phyloP scores from a whole-genome alignment of 2,888 invertebrate genomes.

The Caenorhabditis sp. region DNA sequence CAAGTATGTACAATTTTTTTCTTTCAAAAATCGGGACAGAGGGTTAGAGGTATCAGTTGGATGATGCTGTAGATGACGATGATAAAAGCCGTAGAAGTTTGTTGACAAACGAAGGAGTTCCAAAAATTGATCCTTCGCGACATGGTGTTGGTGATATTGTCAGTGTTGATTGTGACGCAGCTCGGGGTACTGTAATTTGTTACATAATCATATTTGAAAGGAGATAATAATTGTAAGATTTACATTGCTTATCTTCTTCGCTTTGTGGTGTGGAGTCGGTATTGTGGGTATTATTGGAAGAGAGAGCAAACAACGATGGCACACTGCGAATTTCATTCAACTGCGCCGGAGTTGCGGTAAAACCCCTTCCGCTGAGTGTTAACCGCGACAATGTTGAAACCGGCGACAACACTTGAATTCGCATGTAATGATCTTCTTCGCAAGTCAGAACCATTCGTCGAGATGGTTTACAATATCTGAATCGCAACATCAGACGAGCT shows the following conservation, averaged over 20 bases:
- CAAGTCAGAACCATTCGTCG: slow-evolving; percentile 35
- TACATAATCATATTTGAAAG: too few species aligned
- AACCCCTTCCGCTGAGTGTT: slow-evolving; percentile 10
- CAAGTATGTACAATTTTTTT: slow-evolving; percentile 1
- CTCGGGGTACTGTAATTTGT: slow-evolving; percentile 25
- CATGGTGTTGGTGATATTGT: slow-evolving; percentile 6
- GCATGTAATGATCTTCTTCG: slow-evolving; percentile 6
- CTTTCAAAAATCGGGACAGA: background rate
- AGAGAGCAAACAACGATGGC: slow-evolving; percentile 1
- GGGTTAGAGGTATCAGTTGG: background rate
- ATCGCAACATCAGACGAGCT: slow-evolving; percentile 6
- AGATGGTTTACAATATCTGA: slow-evolving; percentile 31
- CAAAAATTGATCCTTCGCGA: background rate
- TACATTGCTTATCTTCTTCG: slow-evolving; percentile 10
- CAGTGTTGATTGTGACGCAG: slow-evolving; percentile 25
- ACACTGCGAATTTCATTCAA: slow-evolving; percentile 18
- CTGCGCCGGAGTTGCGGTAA: slow-evolving; percentile 22
- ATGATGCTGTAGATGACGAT: slow-evolving; percentile 16
- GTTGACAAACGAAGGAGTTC: slow-evolving; percentile 10
- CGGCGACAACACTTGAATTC: slow-evolving; percentile 20
- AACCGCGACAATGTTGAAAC: slow-evolving; percentile 19
- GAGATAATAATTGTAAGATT: slow-evolving; percentile 8
- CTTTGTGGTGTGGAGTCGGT: slow-evolving; percentile 5
- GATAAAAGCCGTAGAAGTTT: slow-evolving; percentile 29
- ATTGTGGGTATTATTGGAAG: background rate